Percentiles rank a stretch among this genome's conserved stretches.
Evolutionary conservation across 2,888 invertebrate species (phyloP).

Genomic region (Helleia helle): DNA sequence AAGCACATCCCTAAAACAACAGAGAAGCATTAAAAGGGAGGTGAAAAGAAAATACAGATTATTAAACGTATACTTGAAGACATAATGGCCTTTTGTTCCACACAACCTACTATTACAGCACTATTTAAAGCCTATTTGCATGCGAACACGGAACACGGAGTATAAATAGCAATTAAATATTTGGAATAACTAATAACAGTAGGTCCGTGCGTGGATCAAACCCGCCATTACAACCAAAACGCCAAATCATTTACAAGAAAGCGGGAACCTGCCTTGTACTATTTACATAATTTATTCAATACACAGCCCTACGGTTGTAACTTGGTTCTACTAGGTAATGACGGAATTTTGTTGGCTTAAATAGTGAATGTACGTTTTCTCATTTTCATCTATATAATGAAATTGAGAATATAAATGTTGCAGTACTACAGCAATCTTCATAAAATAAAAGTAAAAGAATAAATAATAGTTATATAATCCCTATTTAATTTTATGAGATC

Average conservation of each 20-base stretch:
- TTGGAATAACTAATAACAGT: conserved; percentile 47
- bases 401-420: too few relatives aligned
- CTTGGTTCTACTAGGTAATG: conserved; percentile 25
- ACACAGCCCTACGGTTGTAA: conserved; percentile 23
- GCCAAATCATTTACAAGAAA: conserved; percentile 69
- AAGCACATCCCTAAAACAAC: too few relatives aligned
- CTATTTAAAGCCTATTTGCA: conserved; percentile 36
- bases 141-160: conserved; percentile 16
- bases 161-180: conserved; percentile 59
- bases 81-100: background rate
- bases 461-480: too few relatives aligned
- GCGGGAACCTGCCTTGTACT: conserved; percentile 58
- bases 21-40: too few relatives aligned
- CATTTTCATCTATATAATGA: too few relatives aligned
- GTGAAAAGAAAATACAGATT: too few relatives aligned
- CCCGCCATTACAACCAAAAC: conserved; percentile 58
- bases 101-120: conserved; percentile 8
- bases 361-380: too few relatives aligned
- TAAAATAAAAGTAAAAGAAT: too few relatives aligned
- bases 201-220: conserved; percentile 41
- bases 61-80: background rate
- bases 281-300: conserved; percentile 71
- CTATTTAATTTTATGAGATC: too few relatives aligned
- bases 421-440: too few relatives aligned
- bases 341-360: too few relatives aligned